Evolutionary conservation across 2,888 invertebrate species (phyloP).

Genomic region (Leptopterna dolabrata): DNA sequence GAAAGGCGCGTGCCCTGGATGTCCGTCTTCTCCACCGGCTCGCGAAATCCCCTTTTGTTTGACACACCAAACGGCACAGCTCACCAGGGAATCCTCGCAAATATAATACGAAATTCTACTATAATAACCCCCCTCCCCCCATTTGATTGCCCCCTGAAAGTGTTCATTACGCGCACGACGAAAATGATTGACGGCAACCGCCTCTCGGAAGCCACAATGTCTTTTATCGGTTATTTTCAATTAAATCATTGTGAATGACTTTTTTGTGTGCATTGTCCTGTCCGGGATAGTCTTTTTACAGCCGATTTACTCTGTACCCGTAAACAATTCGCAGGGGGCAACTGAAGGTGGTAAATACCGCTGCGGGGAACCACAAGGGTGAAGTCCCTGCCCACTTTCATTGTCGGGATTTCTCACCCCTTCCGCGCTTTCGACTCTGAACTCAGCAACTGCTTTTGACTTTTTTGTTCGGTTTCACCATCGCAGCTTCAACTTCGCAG

Average conservation of each 20-base stretch:
- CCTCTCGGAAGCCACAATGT: background rate
- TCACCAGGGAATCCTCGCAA: background rate
- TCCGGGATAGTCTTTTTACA: background rate
- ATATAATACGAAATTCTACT: background rate
- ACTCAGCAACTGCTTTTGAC: background rate
- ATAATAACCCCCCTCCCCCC: background rate
- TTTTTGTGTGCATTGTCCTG: background rate
- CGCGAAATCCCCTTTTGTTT: background rate
- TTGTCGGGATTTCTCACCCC: background rate
- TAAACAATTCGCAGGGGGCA: constrained; percentile 25
- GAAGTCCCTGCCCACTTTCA: background rate
- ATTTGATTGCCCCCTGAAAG: background rate
- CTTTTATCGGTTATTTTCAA: background rate
- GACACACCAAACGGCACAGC: background rate
- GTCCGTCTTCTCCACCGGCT: background rate
- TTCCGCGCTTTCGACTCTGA: background rate
- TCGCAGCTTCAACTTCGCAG: background rate
- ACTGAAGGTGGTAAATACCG: constrained; percentile 22
- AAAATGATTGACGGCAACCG: background rate
- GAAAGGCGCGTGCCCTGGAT: background rate
- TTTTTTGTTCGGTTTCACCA: background rate
- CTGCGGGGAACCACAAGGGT: constrained; percentile 21
- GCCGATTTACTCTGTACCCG: background rate
- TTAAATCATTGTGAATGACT: background rate
- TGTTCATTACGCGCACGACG: background rate